These are phyloP conservation scores for Diphyllodes magnificus DNA, from an alignment of 2,113 vertebrate genomes.

Conservation along the genomic window DNA sequence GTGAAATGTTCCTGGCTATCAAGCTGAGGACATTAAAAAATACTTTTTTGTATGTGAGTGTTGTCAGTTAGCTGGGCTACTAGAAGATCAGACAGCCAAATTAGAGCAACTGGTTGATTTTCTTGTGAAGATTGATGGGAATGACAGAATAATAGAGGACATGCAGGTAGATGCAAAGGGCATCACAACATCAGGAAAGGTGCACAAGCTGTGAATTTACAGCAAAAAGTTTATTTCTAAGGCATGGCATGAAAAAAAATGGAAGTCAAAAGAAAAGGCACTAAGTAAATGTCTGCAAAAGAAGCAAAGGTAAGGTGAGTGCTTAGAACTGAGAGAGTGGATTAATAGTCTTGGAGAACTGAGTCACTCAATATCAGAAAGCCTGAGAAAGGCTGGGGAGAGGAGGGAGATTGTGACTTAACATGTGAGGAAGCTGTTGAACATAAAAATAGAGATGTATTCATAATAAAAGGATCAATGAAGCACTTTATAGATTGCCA, in stretches of 20 bases:
- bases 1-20: conserved; percentile 6
- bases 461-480: neutral
- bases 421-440: neutral
- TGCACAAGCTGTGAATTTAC: neutral
- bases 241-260: neutral
- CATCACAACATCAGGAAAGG: conserved; percentile 14
- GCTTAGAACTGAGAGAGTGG: neutral
- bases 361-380: neutral
- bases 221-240: neutral
- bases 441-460: neutral
- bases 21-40: neutral
- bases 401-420: neutral
- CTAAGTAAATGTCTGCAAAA: neutral
- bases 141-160: conserved; percentile 60
- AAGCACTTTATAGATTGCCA: neutral
- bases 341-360: neutral
- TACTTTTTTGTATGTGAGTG: neutral
- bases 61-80: conserved; percentile 35
- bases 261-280: neutral
- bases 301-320: neutral
- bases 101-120: conserved; percentile 49
- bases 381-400: neutral
- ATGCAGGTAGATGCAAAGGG: conserved; percentile 10
- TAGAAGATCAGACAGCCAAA: conserved; percentile 39
- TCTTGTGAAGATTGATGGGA: conserved; percentile 56